These are phyloP conservation scores for Drosophila repletoides DNA, from an alignment of 1,140 invertebrate genomes.

Conservation along the genomic window DNA sequence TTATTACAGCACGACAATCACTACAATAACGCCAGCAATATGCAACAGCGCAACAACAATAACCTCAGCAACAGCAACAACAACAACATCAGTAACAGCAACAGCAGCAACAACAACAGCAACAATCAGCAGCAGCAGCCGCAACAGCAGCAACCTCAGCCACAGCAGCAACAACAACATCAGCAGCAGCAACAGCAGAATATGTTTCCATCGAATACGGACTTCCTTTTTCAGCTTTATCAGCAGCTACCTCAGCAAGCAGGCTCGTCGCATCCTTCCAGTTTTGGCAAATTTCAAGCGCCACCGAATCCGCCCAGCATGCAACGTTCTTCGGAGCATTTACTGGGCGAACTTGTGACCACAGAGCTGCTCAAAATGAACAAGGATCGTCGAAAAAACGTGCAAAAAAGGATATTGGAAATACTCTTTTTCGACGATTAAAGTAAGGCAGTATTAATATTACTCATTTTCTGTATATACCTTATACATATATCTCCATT, in stretches of 20 bases:
- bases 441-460: conserved; percentile 8
- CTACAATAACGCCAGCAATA: conserved; percentile 43
- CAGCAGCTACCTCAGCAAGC: conserved; percentile 74
- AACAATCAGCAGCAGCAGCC: conserved; percentile 36
- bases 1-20: conserved; percentile 62
- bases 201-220: conserved; percentile 75
- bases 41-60: conserved; percentile 40
- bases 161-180: conserved; percentile 38
- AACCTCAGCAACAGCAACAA: conserved; percentile 33
- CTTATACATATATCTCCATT: conserved; percentile 18
- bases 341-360: conserved; percentile 78
- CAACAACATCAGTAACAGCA: conserved; percentile 25
- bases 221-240: conserved; percentile 80
- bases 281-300: conserved; percentile 67
- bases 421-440: conserved; percentile 81
- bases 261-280: conserved; percentile 50
- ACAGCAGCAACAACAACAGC: conserved; percentile 29
- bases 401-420: conserved; percentile 78
- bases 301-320: conserved; percentile 57
- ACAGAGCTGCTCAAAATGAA: conserved; percentile 80
- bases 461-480: conserved; percentile 44
- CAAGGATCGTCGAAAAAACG: conserved; percentile 76
- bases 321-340: conserved; percentile 75
- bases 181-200: conserved; percentile 60
- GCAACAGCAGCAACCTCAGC: conserved; percentile 21